Evolutionary conservation across 2,888 invertebrate species (phyloP), one percentile per base, ranked within the genome.

Genomic region (Clitarchus hookeri): DNA sequence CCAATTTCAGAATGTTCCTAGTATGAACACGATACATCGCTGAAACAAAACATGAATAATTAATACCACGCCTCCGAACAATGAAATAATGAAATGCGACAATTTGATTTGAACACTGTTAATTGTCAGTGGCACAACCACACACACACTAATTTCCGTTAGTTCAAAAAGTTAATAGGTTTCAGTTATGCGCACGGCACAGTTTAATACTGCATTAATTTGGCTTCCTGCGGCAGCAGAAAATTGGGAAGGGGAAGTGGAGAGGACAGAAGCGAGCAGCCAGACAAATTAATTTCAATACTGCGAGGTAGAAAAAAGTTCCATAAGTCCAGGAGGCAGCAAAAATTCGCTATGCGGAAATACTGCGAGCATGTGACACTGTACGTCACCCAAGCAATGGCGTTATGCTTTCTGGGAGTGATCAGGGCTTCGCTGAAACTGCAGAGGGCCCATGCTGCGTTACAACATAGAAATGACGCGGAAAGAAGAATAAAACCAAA

Each of bases 151-250:
- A 65, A 65, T 65, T 65, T 65, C 6, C 65, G n/a, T 19, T n/a
- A n/a, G 65, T 65, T 65, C 65, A 65, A 65, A 48, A 65, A 65
- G 65, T 65, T 65, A 65, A 65, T 65, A 65, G 65, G 65, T 65
- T 65, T n/a, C 65, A 65, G 19, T 23, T n/a, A 65, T 65, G 11
- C 65, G 23, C 65, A 6, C 65, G n/a, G 65, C 16, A 65, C 65
- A 65, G n/a, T 65, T 65, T 65, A 65, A 65, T 65, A 65, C 65
- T 16, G n/a, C 65, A 65, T 65, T 65, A 65, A 65, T 65, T 65
- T 65, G 65, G 65, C n/a, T 65, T 65, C 65, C 65, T 19, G n/a
- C 44, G 82, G 82, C 6, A 82, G 19, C 82, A 9, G 36, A 44
- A 65, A 19, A 65, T n/a, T n/a, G 8, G 0, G 48, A 48, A 19